Evolutionary conservation across 2,888 invertebrate species (phyloP).

Genomic region (Andrena bicolor): DNA sequence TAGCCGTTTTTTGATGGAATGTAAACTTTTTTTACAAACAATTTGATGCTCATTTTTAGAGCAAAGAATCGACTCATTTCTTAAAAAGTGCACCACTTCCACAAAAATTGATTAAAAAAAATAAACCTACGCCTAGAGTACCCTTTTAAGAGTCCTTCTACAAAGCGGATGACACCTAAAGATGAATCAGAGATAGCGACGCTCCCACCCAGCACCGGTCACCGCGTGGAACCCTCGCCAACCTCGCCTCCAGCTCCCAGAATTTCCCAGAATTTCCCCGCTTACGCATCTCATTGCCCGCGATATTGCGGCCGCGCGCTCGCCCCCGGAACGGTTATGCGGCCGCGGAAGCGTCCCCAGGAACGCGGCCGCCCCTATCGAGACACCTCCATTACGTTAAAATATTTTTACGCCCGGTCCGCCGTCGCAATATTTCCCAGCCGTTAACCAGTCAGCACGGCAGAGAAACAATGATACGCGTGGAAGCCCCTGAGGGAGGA

Average conservation of each 20-base stretch:
- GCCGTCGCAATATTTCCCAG: constrained; percentile 55
- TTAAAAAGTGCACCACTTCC: too few relatives aligned
- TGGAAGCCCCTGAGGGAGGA: constrained; percentile 10
- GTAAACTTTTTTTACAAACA: too few relatives aligned
- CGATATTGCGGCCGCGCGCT: constrained; percentile 16
- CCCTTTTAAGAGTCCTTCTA: background rate
- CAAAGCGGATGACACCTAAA: background rate
- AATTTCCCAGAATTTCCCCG: constrained; percentile 5
- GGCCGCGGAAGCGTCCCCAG: constrained; percentile 3
- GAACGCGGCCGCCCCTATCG: constrained; percentile 14
- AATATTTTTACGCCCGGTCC: constrained; percentile 52
- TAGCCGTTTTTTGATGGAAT: too few relatives aligned
- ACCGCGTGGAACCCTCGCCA: background rate
- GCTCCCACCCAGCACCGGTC: background rate
- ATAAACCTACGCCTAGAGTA: too few relatives aligned
- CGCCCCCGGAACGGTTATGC: constrained; percentile 4
- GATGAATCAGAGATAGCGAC: background rate
- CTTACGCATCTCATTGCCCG: constrained; percentile 38
- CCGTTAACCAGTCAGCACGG: constrained; percentile 50
- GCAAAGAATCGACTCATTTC: too few relatives aligned
- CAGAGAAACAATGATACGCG: constrained; percentile 49
- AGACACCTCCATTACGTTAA: constrained; percentile 22
- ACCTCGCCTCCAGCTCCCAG: background rate
- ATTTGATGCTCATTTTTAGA: too few relatives aligned
- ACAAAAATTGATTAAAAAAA: too few relatives aligned